These are phyloP conservation scores for Natrix natrix DNA, from an alignment of 2,797 vertebrate genomes.

Conservation along the genomic window DNA sequence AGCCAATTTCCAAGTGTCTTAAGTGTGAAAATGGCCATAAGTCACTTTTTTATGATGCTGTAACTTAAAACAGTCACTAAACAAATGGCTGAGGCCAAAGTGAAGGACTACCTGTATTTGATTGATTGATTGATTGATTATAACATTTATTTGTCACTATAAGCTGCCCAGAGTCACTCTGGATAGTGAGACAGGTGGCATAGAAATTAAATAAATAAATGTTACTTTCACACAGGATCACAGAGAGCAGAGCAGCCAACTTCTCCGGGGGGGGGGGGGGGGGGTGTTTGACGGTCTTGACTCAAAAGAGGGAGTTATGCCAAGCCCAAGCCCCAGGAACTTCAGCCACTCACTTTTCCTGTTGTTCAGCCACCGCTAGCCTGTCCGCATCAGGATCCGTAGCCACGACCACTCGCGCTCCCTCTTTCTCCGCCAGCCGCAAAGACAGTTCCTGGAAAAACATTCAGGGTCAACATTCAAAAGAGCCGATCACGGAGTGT, in stretches of 20 bases:
- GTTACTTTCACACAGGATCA: background rate
- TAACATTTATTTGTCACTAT: too few relatives aligned
- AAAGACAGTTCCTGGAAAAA: conserved; percentile 82
- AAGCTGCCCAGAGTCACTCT: too few relatives aligned
- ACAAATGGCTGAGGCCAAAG: too few relatives aligned
- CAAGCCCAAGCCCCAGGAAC: background rate
- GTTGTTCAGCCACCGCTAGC: conserved; percentile 87
- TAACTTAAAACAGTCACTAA: too few relatives aligned
- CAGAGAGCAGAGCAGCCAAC: background rate
- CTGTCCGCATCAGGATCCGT: conserved; percentile 95
- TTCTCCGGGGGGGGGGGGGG: background rate
- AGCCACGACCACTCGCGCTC: conserved; percentile 83
- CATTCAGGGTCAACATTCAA: background rate
- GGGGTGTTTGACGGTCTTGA: background rate
- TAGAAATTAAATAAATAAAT: too few relatives aligned
- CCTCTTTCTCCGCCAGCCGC: conserved; percentile 84
- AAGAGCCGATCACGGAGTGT: background rate
- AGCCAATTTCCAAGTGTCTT: too few relatives aligned
- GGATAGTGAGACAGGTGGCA: too few relatives aligned
- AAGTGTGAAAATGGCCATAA: too few relatives aligned
- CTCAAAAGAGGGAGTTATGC: background rate
- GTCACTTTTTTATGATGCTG: too few relatives aligned
- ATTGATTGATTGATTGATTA: too few relatives aligned
- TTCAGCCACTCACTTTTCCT: conserved; percentile 73
- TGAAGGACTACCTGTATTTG: too few relatives aligned